Evolutionary conservation across 2,797 vertebrate genomes (phyloP), one percentile per base, ranked within the genome.

Genomic region (Adrianichthys oophorus): DNA sequence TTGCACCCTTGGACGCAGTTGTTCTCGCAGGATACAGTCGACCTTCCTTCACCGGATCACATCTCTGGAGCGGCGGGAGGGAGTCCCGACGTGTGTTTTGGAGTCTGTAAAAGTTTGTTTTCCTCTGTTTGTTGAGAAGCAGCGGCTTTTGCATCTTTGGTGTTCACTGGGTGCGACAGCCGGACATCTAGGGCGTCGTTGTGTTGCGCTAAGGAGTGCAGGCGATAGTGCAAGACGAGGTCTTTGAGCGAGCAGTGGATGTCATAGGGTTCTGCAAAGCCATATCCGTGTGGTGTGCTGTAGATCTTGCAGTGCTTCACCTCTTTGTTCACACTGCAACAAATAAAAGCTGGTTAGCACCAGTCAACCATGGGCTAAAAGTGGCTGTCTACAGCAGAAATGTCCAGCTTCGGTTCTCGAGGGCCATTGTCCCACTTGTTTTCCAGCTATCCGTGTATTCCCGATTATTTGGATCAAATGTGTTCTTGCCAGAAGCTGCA

Each of bases 251-350:
- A 95, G 89, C 93, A 90, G 88, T 98, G 96, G 70, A 94, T 90
- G 72, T 98, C 95, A 66, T 97, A 98, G 0, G 97, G 97, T 79
- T 98, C 95, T 4, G 95, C 95, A 29, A 98, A 98, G 68, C 97
- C 97, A 0, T 94, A 98, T 70, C 97, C 97, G 18, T 92, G 92
- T 1, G 94, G 92, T 4, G 95, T 98, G 88, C 93, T 95, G 92
- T 96, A 98, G 90, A 98, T 94, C 85, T 98, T 95, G 77, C 97
- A 98, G 90, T 98, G 97, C 75, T 98, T 96, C 83, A 98, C 96
- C 74, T 97, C 95, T 26, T 95, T 93, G 3, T 95, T 94, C 41
- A 94, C 95, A n/a, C 97, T 98, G 91, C 45, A 85, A 72, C 8
- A n/a, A 15, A 41, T 47, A 15, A 23, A 15, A 47, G 8, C 1